Conservation (phyloP, 2,797 vertebrate genomes). For the Cynopterus sphinx region DNA sequence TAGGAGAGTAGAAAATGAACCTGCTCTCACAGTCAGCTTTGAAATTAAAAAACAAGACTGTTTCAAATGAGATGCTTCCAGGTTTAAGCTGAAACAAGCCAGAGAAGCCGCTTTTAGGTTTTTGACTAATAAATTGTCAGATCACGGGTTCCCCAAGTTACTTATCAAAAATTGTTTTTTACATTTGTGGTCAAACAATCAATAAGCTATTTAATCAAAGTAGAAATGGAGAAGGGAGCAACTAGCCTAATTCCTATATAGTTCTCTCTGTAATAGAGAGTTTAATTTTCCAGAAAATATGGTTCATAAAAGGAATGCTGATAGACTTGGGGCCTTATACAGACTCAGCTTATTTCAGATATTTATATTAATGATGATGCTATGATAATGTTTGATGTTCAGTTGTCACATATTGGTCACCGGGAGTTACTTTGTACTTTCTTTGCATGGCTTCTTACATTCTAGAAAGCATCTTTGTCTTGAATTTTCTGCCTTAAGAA, state of each 20-base stretch:
- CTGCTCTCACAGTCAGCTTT: slow-evolving; percentile 33
- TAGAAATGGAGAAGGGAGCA: background rate
- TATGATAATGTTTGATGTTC: background rate
- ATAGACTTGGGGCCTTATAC: background rate
- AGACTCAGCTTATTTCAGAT: background rate
- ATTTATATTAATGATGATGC: background rate
- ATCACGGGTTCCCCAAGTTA: background rate
- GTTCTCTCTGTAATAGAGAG: background rate
- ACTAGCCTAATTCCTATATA: background rate
- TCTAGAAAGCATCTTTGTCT: background rate
- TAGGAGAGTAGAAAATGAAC: background rate
- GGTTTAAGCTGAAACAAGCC: slow-evolving; percentile 39
- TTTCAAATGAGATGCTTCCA: slow-evolving; percentile 17
- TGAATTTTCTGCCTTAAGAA: background rate
- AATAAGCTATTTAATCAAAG: background rate
- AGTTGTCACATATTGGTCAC: background rate
- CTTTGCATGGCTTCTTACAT: background rate
- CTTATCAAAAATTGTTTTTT: slow-evolving; percentile 2
- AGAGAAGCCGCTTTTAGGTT: slow-evolving; percentile 22
- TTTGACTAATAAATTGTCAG: background rate
- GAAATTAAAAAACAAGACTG: background rate
- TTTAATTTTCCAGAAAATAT: background rate
- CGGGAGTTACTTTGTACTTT: background rate
- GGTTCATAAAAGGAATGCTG: background rate
- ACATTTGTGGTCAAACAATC: background rate